Conservation (phyloP, 2,888 invertebrate genomes). For the Amiota communis region DNA sequence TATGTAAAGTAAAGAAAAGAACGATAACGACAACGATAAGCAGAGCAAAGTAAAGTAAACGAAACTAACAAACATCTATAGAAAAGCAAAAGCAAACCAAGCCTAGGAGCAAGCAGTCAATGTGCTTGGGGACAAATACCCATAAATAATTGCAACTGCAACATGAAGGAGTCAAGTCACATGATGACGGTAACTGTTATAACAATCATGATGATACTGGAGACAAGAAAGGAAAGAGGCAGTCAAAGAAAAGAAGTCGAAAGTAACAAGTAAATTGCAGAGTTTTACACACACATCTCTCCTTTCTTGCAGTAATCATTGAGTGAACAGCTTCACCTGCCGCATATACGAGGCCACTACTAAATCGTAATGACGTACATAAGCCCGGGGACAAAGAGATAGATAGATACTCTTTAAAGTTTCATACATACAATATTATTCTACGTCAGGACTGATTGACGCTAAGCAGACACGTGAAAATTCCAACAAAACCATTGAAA, state of each 20-base stretch:
- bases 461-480: not conserved
- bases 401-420: no score
- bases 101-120: not conserved
- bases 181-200: not conserved
- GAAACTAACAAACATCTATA: slow-evolving; percentile 14
- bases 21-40: not conserved
- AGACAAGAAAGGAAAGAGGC: not conserved
- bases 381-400: no score
- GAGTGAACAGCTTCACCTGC: no score
- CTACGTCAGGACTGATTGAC: slow-evolving; percentile 2
- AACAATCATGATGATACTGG: no score
- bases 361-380: no score
- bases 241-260: not conserved
- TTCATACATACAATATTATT: not conserved
- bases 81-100: slow-evolving; percentile 33
- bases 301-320: no score
- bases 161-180: not conserved
- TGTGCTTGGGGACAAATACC: not conserved
- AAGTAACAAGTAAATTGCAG: slow-evolving; percentile 13
- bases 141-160: not conserved
- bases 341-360: no score
- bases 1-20: not conserved
- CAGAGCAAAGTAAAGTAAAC: slow-evolving; percentile 10
- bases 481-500: not conserved
- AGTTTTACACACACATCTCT: not conserved